Evolutionary conservation across 2,797 vertebrate species (phyloP).

Genomic region (Chiroxiphia lanceolata): DNA sequence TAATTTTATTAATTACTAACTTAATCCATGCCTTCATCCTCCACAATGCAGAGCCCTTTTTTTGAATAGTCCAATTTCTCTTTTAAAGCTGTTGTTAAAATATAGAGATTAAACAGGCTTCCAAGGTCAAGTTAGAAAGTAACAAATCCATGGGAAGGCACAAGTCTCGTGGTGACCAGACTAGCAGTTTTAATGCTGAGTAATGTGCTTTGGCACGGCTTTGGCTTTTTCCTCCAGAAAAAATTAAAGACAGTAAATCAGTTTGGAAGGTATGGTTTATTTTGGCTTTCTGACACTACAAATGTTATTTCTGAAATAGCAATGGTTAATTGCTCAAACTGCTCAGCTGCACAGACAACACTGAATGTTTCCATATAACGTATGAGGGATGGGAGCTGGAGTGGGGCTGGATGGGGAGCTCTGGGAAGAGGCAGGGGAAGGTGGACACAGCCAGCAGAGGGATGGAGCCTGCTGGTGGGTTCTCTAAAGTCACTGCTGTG

Average conservation of each 20-base stretch:
- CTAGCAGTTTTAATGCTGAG: background rate
- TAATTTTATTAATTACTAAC: background rate
- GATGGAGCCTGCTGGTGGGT: background rate
- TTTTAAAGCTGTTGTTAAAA: background rate
- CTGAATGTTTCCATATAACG: background rate
- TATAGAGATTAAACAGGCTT: background rate
- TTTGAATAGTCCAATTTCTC: background rate
- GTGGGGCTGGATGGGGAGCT: accelerated
- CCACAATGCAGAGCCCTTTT: background rate
- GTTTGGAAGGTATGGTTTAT: conserved; percentile 34
- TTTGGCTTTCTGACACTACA: conserved; percentile 13
- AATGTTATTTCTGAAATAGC: conserved; percentile 49
- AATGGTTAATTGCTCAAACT: conserved; percentile 28
- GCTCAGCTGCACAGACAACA: background rate
- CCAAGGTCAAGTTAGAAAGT: background rate
- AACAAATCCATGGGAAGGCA: background rate
- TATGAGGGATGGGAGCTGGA: background rate
- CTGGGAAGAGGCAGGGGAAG: background rate
- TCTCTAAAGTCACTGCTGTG: background rate
- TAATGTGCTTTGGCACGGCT: background rate
- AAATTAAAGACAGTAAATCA: conserved; percentile 37
- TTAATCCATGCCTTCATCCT: background rate
- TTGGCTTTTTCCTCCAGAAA: conserved; percentile 9
- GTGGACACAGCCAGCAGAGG: background rate
- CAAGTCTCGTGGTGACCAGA: background rate